A percentile compares a stretch with the other conserved stretches of the same genome.
These are phyloP conservation scores for Melikaiella ostensackeni DNA, from an alignment of 2,888 invertebrate species.

Conservation along the genomic window DNA sequence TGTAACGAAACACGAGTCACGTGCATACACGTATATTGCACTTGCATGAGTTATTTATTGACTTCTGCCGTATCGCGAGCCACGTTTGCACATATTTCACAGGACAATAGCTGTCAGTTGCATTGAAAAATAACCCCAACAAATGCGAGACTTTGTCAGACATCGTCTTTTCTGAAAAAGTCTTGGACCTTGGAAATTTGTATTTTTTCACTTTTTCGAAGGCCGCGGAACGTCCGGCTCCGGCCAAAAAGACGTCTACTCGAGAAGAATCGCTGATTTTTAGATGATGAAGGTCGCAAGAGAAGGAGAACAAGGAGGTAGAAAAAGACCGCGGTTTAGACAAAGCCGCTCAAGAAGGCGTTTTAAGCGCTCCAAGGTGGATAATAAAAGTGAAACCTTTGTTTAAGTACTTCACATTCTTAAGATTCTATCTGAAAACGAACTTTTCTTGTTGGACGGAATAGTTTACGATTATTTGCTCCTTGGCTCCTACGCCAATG, in stretches of 20 bases:
- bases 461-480: neutral
- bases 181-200: neutral
- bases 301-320: slow-evolving; percentile 1
- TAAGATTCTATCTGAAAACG: neutral
- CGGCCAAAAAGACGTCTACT: neutral
- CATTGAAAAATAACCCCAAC: slow-evolving; percentile 41
- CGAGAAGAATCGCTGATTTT: slow-evolving; percentile 19
- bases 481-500: neutral
- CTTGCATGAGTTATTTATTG: slow-evolving; percentile 44
- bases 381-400: slow-evolving; percentile 12
- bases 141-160: slow-evolving; percentile 41
- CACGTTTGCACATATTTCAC: slow-evolving; percentile 40
- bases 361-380: neutral
- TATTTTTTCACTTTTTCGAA: slow-evolving; percentile 1
- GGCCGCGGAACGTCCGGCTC: neutral
- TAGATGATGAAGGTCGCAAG: slow-evolving; percentile 20
- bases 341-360: slow-evolving; percentile 6
- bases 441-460: neutral
- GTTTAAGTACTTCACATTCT: slow-evolving; percentile 1
- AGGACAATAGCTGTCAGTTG: slow-evolving; percentile 27
- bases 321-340: neutral
- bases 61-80: slow-evolving; percentile 39
- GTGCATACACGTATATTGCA: slow-evolving; percentile 38
- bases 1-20: slow-evolving; percentile 38
- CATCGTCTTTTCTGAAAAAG: slow-evolving; percentile 5